Evolutionary conservation across 2,797 vertebrate genomes (phyloP), one percentile per base, ranked within the genome.

Genomic region (Peromyscus nudipes): DNA sequence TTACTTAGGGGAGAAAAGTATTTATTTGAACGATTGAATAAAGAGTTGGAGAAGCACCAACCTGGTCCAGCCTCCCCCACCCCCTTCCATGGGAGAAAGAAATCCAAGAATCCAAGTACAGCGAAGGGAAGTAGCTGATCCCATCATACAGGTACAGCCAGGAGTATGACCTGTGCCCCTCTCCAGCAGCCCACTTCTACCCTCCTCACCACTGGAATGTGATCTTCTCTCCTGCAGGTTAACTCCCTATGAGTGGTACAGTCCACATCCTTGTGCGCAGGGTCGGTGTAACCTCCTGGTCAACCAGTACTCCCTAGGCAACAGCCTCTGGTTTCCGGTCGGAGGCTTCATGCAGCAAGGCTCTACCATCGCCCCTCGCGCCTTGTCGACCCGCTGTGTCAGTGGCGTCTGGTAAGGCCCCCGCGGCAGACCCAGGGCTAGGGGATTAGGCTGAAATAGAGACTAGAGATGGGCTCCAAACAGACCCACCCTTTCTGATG

Each of bases 301-400:
- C 97, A 99, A 99, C 97, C 99, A 99, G 98, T 99, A 99, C 97
- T 99, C 99, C 0, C 99, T 99, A 0, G 99, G 99, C 92, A 99
- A 99, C 99, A 99, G 99, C 97, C 99, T 99, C 98, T 99, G 99
- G 99, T 99, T 99, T 97, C 99, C 99, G 0, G 99, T 99, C 0
- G 99, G 99, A 88, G 99, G 99, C 34, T 99, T 99, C 99, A 99
- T 99, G 99, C 99, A 99, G 98, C 99, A 99, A 96, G 99, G 99
- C 88, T 99, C 99, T 94, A 99, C 99, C 95, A 99, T 99, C 0
- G 99, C 99, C 65, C 99, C 99, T 23, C 99, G 99, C 46, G 99
- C 99, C 3, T 98, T 99, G 65, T 99, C 99, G 84, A 99, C 99
- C 0, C 99, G 99, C 87, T 99, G 99, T 7, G 99, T 99, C 98